Percentiles rank a stretch among this genome's conserved stretches.
These are phyloP conservation scores for Athene cunicularia DNA, from an alignment of 2,113 vertebrate species.

Conservation along the genomic window DNA sequence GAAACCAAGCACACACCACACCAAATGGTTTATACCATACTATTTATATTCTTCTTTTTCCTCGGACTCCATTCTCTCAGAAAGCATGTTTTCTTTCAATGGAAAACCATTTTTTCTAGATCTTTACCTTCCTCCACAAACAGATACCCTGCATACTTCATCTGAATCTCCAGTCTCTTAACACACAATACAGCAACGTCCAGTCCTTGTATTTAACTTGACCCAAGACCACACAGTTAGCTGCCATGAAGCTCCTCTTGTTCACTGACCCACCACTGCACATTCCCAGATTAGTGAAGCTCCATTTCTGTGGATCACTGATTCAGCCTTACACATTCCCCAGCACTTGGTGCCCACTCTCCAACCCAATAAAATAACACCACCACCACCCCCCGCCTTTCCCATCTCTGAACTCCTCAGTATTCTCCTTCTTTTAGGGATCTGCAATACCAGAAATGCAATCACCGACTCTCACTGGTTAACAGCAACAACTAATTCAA, in stretches of 20 bases:
- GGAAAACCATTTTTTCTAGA: slow-evolving; percentile 24
- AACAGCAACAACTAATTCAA: slow-evolving; percentile 66
- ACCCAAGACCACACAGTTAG: background rate
- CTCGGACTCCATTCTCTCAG: background rate
- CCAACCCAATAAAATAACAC: slow-evolving; percentile 34
- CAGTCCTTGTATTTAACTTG: background rate
- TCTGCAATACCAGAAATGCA: slow-evolving; percentile 34
- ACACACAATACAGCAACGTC: background rate
- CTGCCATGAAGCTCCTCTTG: slow-evolving; percentile 39
- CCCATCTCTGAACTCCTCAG: slow-evolving; percentile 31
- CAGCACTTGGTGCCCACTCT: slow-evolving; percentile 11
- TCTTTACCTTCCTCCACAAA: background rate
- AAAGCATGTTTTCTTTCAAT: background rate
- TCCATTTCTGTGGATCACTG: slow-evolving; percentile 38
- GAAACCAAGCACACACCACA: background rate
- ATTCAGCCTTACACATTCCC: slow-evolving; percentile 53
- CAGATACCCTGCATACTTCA: background rate
- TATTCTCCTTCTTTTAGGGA: slow-evolving; percentile 10
- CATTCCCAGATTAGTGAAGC: slow-evolving; percentile 29
- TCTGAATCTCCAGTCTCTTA: slow-evolving; percentile 7
- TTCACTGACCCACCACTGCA: slow-evolving; percentile 49
- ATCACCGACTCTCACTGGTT: background rate
- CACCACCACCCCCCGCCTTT: background rate
- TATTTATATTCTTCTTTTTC: background rate
- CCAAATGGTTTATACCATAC: slow-evolving; percentile 6